Conservation (phyloP, 2,797 vertebrate species). For the Diplodus puntazzo region DNA sequence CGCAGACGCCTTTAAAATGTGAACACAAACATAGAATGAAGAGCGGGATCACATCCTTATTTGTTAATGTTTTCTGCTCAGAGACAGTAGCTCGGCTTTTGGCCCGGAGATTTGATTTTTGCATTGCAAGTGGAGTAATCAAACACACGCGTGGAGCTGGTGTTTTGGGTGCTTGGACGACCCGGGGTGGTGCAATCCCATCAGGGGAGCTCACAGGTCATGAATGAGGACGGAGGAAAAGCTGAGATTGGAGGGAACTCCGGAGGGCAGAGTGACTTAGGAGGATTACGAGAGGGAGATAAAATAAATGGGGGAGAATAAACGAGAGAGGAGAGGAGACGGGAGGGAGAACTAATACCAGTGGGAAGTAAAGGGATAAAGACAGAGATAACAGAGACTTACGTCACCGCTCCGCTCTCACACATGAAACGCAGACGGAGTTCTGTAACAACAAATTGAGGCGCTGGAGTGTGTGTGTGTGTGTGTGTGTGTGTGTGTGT, state of each 20-base stretch:
- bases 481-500: no score
- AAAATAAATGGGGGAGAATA: slow-evolving; percentile 40
- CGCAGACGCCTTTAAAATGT: neutral
- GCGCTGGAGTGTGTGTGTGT: neutral
- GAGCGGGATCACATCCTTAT: slow-evolving; percentile 9
- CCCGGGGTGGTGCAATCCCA: slow-evolving; percentile 62
- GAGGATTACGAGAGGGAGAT: slow-evolving; percentile 48
- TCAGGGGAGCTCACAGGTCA: slow-evolving; percentile 57
- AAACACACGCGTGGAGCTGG: slow-evolving; percentile 33
- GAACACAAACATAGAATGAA: neutral
- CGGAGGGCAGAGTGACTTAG: slow-evolving; percentile 19
- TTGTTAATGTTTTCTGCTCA: slow-evolving; percentile 8
- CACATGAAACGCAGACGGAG: slow-evolving; percentile 36
- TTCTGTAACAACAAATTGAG: slow-evolving; percentile 31
- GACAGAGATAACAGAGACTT: slow-evolving; percentile 42
- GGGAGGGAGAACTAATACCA: slow-evolving; percentile 46
- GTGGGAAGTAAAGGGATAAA: slow-evolving; percentile 51
- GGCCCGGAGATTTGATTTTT: slow-evolving; percentile 23
- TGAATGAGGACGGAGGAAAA: slow-evolving; percentile 42
- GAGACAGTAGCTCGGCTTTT: slow-evolving; percentile 11
- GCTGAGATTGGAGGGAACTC: slow-evolving; percentile 36
- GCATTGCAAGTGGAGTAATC: slow-evolving; percentile 34
- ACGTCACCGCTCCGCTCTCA: slow-evolving; percentile 34
- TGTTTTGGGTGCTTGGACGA: slow-evolving; percentile 60
- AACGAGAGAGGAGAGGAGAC: slow-evolving; percentile 18